Conservation (phyloP, 2,888 invertebrate species). For the Zygaena filipendulae region DNA sequence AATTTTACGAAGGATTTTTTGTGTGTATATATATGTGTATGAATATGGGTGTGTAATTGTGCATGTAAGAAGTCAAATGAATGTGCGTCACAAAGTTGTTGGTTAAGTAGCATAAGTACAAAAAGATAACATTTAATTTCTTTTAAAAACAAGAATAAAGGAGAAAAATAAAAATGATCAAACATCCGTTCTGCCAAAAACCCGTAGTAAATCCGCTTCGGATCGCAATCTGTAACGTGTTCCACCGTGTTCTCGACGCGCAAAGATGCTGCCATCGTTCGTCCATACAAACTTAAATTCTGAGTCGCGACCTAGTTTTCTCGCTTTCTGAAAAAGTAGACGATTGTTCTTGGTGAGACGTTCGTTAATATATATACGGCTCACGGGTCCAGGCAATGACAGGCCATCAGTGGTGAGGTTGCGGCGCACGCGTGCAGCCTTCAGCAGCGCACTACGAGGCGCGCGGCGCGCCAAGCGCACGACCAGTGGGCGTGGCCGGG, state of each 20-base stretch:
- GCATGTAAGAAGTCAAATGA: too few relatives aligned
- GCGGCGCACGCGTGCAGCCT: constrained; percentile 7
- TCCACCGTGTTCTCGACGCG: constrained; percentile 2
- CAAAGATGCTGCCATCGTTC: constrained; percentile 2
- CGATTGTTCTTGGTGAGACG: constrained; percentile 4
- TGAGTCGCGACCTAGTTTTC: background rate
- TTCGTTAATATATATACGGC: constrained; percentile 2
- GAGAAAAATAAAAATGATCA: constrained; percentile 1
- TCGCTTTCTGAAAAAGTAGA: constrained; percentile 3
- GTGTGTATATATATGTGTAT: too few relatives aligned
- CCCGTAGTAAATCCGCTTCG: background rate
- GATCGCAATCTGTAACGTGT: constrained; percentile 1
- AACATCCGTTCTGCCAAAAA: too few relatives aligned
- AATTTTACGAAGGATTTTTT: too few relatives aligned
- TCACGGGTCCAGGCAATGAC: constrained; percentile 1
- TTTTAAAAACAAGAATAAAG: too few relatives aligned
- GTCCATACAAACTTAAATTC: constrained; percentile 4
- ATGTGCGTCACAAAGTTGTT: too few relatives aligned
- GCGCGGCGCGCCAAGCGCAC: constrained; percentile 1
- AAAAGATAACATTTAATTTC: too few relatives aligned
- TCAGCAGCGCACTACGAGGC: constrained; percentile 1
- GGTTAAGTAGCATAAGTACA: too few relatives aligned
- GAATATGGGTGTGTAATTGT: too few relatives aligned
- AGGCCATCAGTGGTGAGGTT: background rate
- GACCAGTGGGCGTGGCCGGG: constrained; percentile 1